Evolutionary conservation across 2,888 invertebrate genomes (phyloP), one percentile per base, ranked within the genome.

Genomic region (Mimas tiliae): DNA sequence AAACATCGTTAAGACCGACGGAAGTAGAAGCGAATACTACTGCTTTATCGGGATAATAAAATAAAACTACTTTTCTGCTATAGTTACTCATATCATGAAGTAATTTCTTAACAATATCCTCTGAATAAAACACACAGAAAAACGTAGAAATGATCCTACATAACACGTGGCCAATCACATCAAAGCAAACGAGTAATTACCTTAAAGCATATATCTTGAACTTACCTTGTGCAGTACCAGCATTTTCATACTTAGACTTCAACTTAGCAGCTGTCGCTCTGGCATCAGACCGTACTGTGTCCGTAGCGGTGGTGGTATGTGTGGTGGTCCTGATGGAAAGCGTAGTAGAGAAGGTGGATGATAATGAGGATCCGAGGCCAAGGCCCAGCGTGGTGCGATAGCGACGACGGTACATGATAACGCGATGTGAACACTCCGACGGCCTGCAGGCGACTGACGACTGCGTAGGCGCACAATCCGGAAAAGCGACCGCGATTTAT

Each of bases 181-280:
- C 19, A 33, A 38, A 19, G 8, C 53, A 53, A 14, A 42, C 11
- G 6, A 42, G 27, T 34, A 16, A 38, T 9, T n/a, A n/a, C n/a
- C n/a, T n/a, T 27, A 53, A 53, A 9, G 2, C 34, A 34, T 16
- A 38, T 21, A 6, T 16, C 19, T 34, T 8, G 19, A 8, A 83
- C 92, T 77, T 81, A 93, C 93, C 93, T 93, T 93, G 93, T 66
- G 93, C 91, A 62, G 92, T 93, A 69, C 93, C 93, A 73, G 92
- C 89, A 73, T 80, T 93, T 76, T 93, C 93, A 77, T 93, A 93
- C 85, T 93, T 93, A 67, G 93, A 85, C 78, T 93, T 93, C 71
- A 93, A 84, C 71, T 93, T 93, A 63, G 93, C 93, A n/a, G 93
- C 93, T 0, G 92, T 93, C 67, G 93, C 93, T 33, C 87, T 85